Evolutionary conservation across 2,113 vertebrate genomes (phyloP).

Genomic region (Alces alces): DNA sequence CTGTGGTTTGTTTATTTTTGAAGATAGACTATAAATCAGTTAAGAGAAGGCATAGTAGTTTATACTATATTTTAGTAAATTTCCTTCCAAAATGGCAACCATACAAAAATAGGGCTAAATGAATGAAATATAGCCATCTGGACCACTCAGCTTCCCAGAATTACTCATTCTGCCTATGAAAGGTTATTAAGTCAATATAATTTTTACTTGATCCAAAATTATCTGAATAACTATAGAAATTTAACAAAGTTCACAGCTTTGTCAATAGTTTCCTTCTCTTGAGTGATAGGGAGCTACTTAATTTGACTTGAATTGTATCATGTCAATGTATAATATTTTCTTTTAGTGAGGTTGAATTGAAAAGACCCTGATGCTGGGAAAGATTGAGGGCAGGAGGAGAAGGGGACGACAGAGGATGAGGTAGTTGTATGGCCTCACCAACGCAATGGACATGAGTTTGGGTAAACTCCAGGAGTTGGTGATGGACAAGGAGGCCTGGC

Average conservation of each 20-base stretch:
- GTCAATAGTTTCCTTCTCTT: background rate
- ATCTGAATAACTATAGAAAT: background rate
- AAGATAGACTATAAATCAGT: conserved; percentile 16
- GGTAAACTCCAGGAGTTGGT: background rate
- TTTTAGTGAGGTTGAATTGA: background rate
- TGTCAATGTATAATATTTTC: background rate
- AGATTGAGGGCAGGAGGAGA: background rate
- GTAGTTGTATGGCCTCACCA: background rate
- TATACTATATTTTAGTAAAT: conserved; percentile 4
- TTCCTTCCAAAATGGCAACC: background rate
- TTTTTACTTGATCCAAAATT: background rate
- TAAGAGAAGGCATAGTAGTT: background rate
- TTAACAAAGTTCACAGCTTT: background rate
- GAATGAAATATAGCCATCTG: background rate
- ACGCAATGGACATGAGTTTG: background rate
- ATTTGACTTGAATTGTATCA: background rate
- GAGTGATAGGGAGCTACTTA: background rate
- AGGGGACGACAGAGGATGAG: background rate
- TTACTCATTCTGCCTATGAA: background rate
- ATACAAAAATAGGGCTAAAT: background rate
- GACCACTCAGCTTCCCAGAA: background rate
- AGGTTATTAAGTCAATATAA: background rate
- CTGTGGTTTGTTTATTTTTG: background rate
- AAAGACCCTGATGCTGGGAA: background rate
- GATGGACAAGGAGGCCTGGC: background rate